Base-by-base conservation (phyloP, 2,888 invertebrate genomes). In the Autographa pulchrina region DNA sequence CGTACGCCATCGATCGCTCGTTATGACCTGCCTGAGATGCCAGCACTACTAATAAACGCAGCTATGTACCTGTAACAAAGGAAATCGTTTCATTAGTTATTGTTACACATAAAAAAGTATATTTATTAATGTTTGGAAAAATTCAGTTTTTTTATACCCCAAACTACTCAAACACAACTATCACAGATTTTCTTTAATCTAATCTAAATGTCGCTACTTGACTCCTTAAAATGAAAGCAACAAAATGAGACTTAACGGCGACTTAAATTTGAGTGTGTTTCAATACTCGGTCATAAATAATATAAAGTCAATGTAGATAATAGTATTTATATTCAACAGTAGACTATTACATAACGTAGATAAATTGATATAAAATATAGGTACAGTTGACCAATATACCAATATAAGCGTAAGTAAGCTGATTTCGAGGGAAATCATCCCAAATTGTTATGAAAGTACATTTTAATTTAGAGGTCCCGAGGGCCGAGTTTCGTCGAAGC, bases 41-140 rank as follows among this genome's bases (percentile, higher is more conserved):
- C 65, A 43, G n/a, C 25, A 20, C 58, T 14, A 31, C 69, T 78
- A 75, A 70, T 68, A 70, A 71, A 63, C 68, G 59, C 67, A 54
- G 74, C 69, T 72, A 74, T 78, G 77, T 85, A 85, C 85, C 85
- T 85, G 85, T 31, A 85, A 85, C 81, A 85, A 81, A 35, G 3
- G 43, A 83, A 77, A 67, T 9, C 13, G 25, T 61, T 14, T 77
- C 62, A 70, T 75, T 78, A 82, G 74, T 25, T 20, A 38, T 68
- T 56, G 13, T 48, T 61, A 31, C 16, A 54, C 25, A 59, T 41
- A 35, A 48, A 7, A 6, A 48, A 38, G 38, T 38, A 38, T 25
- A n/a, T 25, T 25, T 1, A 25, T 25, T 3, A 1, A 25, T 25
- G 25, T 25, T 25, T 25, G 25, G 25, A 25, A 2, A 25, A 3